Evolutionary conservation across 2,797 vertebrate species (phyloP), one percentile per base, ranked within the genome.

Genomic region (Glossophaga mutica): DNA sequence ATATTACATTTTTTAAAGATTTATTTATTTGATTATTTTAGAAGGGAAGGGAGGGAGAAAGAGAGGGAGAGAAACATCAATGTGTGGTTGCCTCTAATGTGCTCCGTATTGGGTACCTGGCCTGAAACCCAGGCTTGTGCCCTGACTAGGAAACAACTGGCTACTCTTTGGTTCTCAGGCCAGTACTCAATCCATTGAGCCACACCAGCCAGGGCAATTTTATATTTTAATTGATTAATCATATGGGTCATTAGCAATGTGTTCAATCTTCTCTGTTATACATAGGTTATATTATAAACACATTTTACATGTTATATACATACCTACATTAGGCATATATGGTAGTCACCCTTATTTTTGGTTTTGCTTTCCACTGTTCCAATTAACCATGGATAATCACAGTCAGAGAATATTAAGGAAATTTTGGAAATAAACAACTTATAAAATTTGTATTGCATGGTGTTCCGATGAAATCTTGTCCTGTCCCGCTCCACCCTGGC

Each of bases 171-270:
- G 57, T 59, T 59, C 4, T 1, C 10, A 59, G 57, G 57, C 57
- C 24, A 12, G 24, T 24, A 59, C 24, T 29, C 57, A 26, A 29
- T 59, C 9, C 24, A 11, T 24, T 26, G 24, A 59, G 57, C 24
- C 57, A 59, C 57, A 59, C 24, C 57, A 59, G 57, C 57, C 57
- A 59, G 57, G 57, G 57, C 24, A 26, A 46, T 81, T 87, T 93
- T 52, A n/a, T 34, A 44, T 84, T 97, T 96, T 93, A 70, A 57
- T 85, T 42, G 90, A 48, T 68, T 34, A 87, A 18, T 73, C 76
- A 77, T 77, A 77, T 91, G 50, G 8, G 62, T 42, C 12, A 52
- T 65, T 87, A 93, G 57, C 42, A 93, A 34, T 82, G 24, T 73
- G 15, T 48, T 86, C 68, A 67, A 5, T 44, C 26, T 92, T 87